Conservation (phyloP, 2,113 vertebrate genomes). For the Ivindomyrus marchei region DNA sequence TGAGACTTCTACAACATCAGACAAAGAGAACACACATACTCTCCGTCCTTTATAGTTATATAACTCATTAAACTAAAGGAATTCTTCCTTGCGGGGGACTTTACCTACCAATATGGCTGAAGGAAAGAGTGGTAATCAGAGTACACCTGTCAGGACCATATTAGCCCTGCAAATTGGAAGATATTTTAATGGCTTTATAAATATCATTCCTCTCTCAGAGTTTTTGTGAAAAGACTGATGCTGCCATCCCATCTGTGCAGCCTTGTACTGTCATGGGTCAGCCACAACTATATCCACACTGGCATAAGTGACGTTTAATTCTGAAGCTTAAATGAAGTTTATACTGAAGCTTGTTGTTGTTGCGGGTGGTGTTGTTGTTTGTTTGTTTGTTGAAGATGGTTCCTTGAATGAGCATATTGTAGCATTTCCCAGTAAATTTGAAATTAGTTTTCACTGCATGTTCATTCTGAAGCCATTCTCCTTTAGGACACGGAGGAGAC, state of each 20-base stretch:
- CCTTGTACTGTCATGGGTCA: not conserved
- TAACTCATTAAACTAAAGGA: slow-evolving; percentile 44
- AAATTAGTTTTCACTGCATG: not conserved
- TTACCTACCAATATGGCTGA: slow-evolving; percentile 40
- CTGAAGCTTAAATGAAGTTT: not conserved
- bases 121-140: slow-evolving; percentile 52
- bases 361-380: not conserved
- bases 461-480: slow-evolving; percentile 12
- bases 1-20: slow-evolving; percentile 56
- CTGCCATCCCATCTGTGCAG: not conserved
- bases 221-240: slow-evolving; percentile 2
- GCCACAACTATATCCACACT: not conserved
- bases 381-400: not conserved
- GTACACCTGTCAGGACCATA: slow-evolving; percentile 50
- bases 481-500: slow-evolving; percentile 67
- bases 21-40: slow-evolving; percentile 13
- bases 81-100: slow-evolving; percentile 40
- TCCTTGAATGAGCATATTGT: not conserved
- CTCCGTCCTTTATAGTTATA: not conserved
- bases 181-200: slow-evolving; percentile 44
- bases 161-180: slow-evolving; percentile 58
- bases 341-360: not conserved
- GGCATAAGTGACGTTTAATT: not conserved
- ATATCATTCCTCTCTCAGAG: not conserved
- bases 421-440: not conserved